Percentiles rank a stretch among this genome's conserved stretches.
Conservation (phyloP, 2,888 invertebrate species). For the Coleophora deauratella region DNA sequence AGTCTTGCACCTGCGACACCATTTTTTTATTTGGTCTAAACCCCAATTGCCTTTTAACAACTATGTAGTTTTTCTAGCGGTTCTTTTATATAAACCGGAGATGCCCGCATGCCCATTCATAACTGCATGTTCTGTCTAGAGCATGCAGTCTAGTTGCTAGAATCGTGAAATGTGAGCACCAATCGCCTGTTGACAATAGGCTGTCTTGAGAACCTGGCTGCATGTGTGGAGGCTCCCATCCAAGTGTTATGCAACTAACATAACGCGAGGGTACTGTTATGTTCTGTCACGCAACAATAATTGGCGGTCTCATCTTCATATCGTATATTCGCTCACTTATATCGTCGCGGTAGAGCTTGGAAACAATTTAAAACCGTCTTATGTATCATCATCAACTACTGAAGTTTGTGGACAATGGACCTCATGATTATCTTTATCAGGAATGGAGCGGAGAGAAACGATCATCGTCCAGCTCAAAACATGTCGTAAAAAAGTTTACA, state of each 20-base stretch:
- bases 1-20: no score
- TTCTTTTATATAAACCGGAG: no score
- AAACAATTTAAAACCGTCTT: slow-evolving; percentile 48
- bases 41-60: no score
- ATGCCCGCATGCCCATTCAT: no score
- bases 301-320: slow-evolving; percentile 34
- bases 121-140: no score
- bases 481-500: background rate
- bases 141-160: slow-evolving; percentile 33
- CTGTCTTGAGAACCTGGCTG: slow-evolving; percentile 47
- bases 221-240: slow-evolving; percentile 54
- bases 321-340: slow-evolving; percentile 20
- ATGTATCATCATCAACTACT: slow-evolving; percentile 27
- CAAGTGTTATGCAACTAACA: slow-evolving; percentile 34
- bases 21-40: no score
- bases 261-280: slow-evolving; percentile 50
- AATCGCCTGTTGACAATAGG: background rate
- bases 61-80: no score
- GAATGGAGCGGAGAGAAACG: slow-evolving; percentile 19
- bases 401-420: slow-evolving; percentile 32
- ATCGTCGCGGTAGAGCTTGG: slow-evolving; percentile 22
- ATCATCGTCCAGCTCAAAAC: slow-evolving; percentile 1
- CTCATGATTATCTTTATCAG: slow-evolving; percentile 31
- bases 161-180: slow-evolving; percentile 37
- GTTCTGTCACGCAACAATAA: slow-evolving; percentile 54